phyloP scores from a whole-genome alignment of 2,888 invertebrate species.

The Trichogramma evanescens region DNA sequence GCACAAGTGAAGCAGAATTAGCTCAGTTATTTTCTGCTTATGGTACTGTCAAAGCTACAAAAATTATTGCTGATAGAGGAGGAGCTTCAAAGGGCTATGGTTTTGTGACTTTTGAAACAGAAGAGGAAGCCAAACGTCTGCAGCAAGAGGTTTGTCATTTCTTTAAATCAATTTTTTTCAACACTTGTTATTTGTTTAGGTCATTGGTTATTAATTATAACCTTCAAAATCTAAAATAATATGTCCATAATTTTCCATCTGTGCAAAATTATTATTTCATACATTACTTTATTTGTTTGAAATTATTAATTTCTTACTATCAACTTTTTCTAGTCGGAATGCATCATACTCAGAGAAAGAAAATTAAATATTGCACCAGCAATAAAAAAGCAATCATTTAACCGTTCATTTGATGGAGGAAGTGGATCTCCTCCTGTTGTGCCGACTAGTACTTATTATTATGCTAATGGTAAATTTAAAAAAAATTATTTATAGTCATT shows the following conservation, averaged over 20 bases:
- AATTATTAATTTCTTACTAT: conserved; percentile 1
- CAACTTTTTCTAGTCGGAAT: conserved; percentile 55
- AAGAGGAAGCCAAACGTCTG: conserved; percentile 73
- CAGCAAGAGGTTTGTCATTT: conserved; percentile 55
- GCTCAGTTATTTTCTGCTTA: conserved; percentile 85
- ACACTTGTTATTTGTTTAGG: background rate
- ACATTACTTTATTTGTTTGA: background rate
- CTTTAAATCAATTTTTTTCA: background rate
- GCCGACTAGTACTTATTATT: conserved; percentile 50
- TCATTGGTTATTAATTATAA: too few relatives aligned
- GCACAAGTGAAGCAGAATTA: conserved; percentile 86
- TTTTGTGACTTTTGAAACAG: conserved; percentile 80
- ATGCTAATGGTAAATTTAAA: conserved; percentile 47
- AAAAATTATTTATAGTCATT: background rate
- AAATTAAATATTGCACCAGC: conserved; percentile 82
- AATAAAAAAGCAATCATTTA: conserved; percentile 69
- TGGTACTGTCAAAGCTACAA: conserved; percentile 84
- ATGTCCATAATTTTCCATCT: background rate
- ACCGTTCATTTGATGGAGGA: conserved; percentile 51
- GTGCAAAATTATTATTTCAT: background rate
- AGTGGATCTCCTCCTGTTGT: conserved; percentile 52
- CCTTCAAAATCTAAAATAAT: background rate
- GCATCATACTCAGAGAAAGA: conserved; percentile 70
- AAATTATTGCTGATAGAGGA: conserved; percentile 90
- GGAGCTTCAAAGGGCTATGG: conserved; percentile 93